These are phyloP conservation scores for Tokudaia muenninki DNA, from an alignment of 2,797 vertebrate species.

Conservation along the genomic window DNA sequence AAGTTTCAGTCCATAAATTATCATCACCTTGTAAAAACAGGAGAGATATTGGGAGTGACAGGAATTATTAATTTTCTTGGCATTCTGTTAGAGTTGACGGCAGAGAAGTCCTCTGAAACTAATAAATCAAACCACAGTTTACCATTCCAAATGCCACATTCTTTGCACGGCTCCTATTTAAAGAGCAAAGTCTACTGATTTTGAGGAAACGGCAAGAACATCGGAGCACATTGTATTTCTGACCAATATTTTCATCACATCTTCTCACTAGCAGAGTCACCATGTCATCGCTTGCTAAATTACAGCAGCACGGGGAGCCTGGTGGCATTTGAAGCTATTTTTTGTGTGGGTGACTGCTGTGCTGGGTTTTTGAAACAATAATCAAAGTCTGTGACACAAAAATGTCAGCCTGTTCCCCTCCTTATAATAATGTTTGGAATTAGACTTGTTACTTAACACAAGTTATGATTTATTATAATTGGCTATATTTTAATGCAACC, in stretches of 20 bases:
- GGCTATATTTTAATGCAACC: not conserved
- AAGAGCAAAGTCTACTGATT: conserved; percentile 28
- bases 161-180: conserved; percentile 41
- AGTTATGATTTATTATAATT: not conserved
- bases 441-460: not conserved
- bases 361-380: conserved; percentile 14
- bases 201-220: conserved; percentile 25
- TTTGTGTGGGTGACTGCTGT: not conserved
- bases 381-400: not conserved
- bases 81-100: not conserved
- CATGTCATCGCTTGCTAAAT: conserved; percentile 53
- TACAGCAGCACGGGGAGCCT: not conserved
- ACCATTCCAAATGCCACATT: not conserved
- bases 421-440: conserved; percentile 47
- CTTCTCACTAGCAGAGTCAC: conserved; percentile 43
- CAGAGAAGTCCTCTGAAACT: not conserved
- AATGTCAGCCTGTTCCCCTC: not conserved
- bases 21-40: not conserved
- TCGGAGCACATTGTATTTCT: conserved; percentile 22
- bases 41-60: not conserved
- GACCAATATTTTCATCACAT: conserved; percentile 57
- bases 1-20: not conserved
- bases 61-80: not conserved
- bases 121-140: not conserved
- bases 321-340: conserved; percentile 40